Evolutionary conservation across 1,140 invertebrate genomes (phyloP).

Genomic region (Neotoxoptera formosana): DNA sequence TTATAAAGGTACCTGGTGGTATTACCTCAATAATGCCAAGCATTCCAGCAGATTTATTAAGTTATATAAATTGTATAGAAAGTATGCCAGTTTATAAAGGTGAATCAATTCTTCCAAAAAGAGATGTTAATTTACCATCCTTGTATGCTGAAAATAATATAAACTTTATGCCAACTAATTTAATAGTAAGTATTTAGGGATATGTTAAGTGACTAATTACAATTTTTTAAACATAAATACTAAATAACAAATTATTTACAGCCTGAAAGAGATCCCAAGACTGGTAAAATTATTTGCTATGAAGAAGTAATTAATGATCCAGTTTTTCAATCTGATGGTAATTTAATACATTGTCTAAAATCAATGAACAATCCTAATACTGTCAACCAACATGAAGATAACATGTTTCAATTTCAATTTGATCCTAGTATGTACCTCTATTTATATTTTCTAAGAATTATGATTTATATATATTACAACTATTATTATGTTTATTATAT

Average conservation of each 20-base stretch:
- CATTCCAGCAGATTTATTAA: slow-evolving; percentile 40
- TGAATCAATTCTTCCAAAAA: slow-evolving; percentile 19
- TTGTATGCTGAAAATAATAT: slow-evolving; percentile 29
- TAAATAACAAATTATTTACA: slow-evolving; percentile 35
- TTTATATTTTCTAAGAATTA: background rate
- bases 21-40: slow-evolving; percentile 48
- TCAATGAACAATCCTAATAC: slow-evolving; percentile 66
- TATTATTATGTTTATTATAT: background rate
- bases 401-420: slow-evolving; percentile 72
- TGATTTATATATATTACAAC: background rate
- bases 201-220: background rate
- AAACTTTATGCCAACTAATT: slow-evolving; percentile 25
- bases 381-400: slow-evolving; percentile 68
- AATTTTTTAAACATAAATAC: background rate
- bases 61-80: slow-evolving; percentile 50
- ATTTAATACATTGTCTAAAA: slow-evolving; percentile 76
- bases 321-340: slow-evolving; percentile 73
- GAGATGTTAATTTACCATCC: slow-evolving; percentile 46
- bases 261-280: slow-evolving; percentile 75
- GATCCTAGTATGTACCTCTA: slow-evolving; percentile 80
- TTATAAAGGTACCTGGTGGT: slow-evolving; percentile 47
- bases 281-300: slow-evolving; percentile 74
- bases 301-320: slow-evolving; percentile 71
- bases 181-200: slow-evolving; percentile 7
- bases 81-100: slow-evolving; percentile 45